Evolutionary conservation across 2,797 vertebrate species (phyloP).

Genomic region (Sebastiscus albofasciatus): DNA sequence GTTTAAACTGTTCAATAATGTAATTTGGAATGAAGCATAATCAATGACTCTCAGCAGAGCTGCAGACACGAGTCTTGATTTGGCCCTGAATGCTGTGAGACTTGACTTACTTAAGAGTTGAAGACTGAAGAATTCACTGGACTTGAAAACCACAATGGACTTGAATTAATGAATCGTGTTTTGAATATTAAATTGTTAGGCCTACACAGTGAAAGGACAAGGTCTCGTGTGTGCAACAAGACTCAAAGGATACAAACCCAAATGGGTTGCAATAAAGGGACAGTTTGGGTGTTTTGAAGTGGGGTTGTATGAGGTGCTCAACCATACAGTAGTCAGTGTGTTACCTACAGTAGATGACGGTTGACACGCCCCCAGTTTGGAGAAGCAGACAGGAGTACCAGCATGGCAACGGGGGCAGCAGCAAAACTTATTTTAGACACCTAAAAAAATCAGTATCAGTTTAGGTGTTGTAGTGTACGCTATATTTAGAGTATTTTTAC

Average conservation of each 20-base stretch:
- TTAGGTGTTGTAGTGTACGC: background rate
- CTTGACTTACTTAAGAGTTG: background rate
- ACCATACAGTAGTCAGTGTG: too few species aligned
- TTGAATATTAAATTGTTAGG: background rate
- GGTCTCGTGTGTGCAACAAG: background rate
- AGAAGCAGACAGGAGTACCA: too few species aligned
- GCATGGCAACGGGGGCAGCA: background rate
- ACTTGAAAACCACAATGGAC: background rate
- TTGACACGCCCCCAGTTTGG: too few species aligned
- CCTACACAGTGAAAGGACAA: too few species aligned
- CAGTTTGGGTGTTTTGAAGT: too few species aligned
- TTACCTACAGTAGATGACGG: too few species aligned
- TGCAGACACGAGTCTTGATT: background rate
- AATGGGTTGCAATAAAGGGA: background rate
- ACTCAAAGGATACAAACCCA: background rate
- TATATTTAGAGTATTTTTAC: background rate
- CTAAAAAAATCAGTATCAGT: background rate
- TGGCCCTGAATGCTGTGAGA: background rate
- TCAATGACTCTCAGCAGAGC: conserved; percentile 15
- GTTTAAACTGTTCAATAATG: conserved; percentile 30
- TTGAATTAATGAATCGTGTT: background rate
- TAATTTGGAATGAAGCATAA: conserved; percentile 27
- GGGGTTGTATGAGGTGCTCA: too few species aligned
- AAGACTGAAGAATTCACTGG: background rate
- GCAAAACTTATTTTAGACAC: background rate